phyloP scores from a whole-genome alignment of 2,888 invertebrate genomes.

The Xestobium rufovillosum region DNA sequence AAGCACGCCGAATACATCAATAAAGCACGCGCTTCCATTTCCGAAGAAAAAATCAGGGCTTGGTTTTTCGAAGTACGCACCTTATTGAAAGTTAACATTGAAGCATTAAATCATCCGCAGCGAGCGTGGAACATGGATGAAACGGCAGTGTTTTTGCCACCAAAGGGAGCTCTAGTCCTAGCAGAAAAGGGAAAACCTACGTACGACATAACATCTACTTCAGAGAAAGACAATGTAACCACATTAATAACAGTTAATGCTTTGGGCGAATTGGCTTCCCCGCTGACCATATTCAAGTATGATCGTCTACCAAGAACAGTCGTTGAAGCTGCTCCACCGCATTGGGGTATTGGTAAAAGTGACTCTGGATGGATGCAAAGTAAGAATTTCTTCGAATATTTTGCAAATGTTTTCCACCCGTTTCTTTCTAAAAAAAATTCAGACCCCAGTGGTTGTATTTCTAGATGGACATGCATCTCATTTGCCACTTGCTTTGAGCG shows the following conservation, averaged over 20 bases:
- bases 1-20: background rate
- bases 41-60: background rate
- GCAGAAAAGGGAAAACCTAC: slow-evolving; percentile 3
- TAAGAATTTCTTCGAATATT: no score
- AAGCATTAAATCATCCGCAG: background rate
- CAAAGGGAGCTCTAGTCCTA: slow-evolving; percentile 2
- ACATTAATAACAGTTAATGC: slow-evolving; percentile 6
- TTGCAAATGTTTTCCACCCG: no score
- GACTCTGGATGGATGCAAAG: no score
- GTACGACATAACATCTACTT: slow-evolving; percentile 3
- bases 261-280: background rate
- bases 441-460: no score
- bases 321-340: background rate
- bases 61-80: background rate
- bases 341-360: slow-evolving; percentile 4
- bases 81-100: background rate
- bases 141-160: slow-evolving; percentile 3
- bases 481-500: no score
- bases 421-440: no score
- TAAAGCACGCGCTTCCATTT: background rate
- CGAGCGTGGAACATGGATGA: slow-evolving; percentile 7
- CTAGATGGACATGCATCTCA: slow-evolving; percentile 1
- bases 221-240: slow-evolving; percentile 7
- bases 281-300: slow-evolving; percentile 3
- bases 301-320: slow-evolving; percentile 1